Conservation (phyloP, 2,113 vertebrate species). For the Trematomus loennbergii region DNA sequence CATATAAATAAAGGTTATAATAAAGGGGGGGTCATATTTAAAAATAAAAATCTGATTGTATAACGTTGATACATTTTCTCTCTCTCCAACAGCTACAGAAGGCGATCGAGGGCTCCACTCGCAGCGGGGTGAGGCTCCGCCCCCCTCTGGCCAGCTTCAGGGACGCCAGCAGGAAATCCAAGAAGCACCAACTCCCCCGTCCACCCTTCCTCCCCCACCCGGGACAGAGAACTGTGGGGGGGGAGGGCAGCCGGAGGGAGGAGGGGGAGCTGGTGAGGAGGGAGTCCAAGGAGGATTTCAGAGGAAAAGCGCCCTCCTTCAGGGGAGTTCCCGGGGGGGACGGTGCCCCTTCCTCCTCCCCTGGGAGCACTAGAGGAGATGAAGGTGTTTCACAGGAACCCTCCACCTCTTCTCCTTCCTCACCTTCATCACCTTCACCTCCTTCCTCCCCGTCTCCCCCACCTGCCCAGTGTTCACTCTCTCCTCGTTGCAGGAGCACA, state of each 20-base stretch:
- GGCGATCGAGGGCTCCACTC: conserved; percentile 96
- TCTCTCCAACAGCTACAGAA: conserved; percentile 89
- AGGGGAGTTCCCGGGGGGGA: conserved; percentile 53
- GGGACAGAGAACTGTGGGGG: conserved; percentile 81
- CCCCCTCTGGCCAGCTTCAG: conserved; percentile 97
- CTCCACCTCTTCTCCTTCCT: conserved; percentile 62
- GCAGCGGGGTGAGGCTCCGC: conserved; percentile 91
- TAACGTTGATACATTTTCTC: conserved; percentile 17
- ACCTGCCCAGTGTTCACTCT: conserved; percentile 69
- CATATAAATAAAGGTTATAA: too few species aligned
- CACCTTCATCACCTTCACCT: conserved; percentile 50
- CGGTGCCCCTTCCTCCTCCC: conserved; percentile 25
- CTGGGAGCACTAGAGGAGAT: conserved; percentile 33
- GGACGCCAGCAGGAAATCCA: conserved; percentile 84
- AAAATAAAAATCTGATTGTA: too few species aligned
- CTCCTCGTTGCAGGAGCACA: conserved; percentile 77
- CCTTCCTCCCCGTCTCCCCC: conserved; percentile 52
- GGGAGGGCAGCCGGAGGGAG: conserved; percentile 52
- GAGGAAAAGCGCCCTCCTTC: conserved; percentile 45
- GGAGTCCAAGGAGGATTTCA: conserved; percentile 69
- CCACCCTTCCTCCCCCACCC: conserved; percentile 78
- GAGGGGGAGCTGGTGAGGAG: conserved; percentile 65
- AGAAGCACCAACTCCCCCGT: conserved; percentile 78
- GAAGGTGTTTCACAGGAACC: conserved; percentile 48
- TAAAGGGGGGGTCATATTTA: too few species aligned